Percentiles rank a stretch among this genome's conserved stretches.
These are phyloP conservation scores for Xenopus laevis DNA, from an alignment of 2,113 vertebrate genomes.

Conservation along the genomic window DNA sequence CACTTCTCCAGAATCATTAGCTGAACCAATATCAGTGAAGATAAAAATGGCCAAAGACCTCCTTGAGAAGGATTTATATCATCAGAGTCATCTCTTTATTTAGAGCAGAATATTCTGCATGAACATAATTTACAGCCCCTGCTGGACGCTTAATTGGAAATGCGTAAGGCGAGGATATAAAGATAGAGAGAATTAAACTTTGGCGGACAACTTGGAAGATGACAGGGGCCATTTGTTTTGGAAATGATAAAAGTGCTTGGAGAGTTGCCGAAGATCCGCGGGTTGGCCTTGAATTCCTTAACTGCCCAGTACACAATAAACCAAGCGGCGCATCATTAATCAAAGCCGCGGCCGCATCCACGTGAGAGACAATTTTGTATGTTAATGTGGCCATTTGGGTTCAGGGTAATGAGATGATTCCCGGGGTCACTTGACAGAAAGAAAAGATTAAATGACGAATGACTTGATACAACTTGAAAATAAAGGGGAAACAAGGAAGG, in stretches of 20 bases:
- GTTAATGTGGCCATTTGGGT: background rate
- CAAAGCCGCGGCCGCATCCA: background rate
- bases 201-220: background rate
- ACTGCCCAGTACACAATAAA: background rate
- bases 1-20: no score
- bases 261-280: background rate
- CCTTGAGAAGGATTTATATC: background rate
- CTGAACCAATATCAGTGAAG: background rate
- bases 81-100: background rate
- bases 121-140: background rate
- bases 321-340: background rate
- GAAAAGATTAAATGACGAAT: background rate
- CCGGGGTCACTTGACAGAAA: background rate
- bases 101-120: background rate
- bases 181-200: background rate
- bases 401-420: background rate
- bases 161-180: background rate
- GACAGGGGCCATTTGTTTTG: background rate
- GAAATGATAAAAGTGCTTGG: background rate
- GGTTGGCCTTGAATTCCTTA: background rate
- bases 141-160: background rate
- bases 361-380: background rate
- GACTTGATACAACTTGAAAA: background rate
- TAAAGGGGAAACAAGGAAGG: no score
- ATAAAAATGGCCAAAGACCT: background rate